Base-by-base conservation (phyloP, 2,888 invertebrate species). In the Campoletis raptor region DNA sequence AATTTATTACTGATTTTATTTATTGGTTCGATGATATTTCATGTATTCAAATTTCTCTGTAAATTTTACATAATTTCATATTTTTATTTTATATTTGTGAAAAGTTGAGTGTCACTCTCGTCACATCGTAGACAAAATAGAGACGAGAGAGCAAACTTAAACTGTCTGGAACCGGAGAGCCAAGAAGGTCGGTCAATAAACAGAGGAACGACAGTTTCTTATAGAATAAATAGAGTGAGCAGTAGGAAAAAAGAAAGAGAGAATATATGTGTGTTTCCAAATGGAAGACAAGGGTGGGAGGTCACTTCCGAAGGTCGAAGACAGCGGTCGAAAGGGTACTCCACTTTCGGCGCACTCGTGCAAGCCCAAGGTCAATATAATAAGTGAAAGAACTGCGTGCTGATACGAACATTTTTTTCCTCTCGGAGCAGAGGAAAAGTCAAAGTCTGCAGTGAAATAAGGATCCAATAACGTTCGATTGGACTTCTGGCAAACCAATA, bases 391-490 rank as follows among this genome's bases (percentile, higher is more conserved):
- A 76, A 74, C 83, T 92, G 92, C 92, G 91, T 93, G 93, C 92
- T 93, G 93, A 93, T 93, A 92, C 91, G 89, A 90, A 90, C 90
- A 92, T 91, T 90, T 93, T 83, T 87, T 82, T 89, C 89, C 88
- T 88, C 74, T 90, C 90, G 89, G 92, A 61, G 30, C 61, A 61
- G 91, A 92, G 91, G 89, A 90, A 91, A 92, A 91, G 92, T 92
- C 90, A 90, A 92, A 92, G 92, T 92, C 91, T 91, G 91, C 89
- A 89, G 88, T 90, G 89, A 91, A 92, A 91, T 90, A 89, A 92
- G 90, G 90, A 90, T 92, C 91, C 91, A 92, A 93, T 92, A 93
- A 92, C 89, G 86, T 81, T 24, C 88, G 88, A 90, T 89, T 88
- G 89, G 84, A 81, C 83, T 82, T 85, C 81, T 85, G 21, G 21